phyloP scores from a whole-genome alignment of 1,140 invertebrate species.

The Drosophila navojoa region DNA sequence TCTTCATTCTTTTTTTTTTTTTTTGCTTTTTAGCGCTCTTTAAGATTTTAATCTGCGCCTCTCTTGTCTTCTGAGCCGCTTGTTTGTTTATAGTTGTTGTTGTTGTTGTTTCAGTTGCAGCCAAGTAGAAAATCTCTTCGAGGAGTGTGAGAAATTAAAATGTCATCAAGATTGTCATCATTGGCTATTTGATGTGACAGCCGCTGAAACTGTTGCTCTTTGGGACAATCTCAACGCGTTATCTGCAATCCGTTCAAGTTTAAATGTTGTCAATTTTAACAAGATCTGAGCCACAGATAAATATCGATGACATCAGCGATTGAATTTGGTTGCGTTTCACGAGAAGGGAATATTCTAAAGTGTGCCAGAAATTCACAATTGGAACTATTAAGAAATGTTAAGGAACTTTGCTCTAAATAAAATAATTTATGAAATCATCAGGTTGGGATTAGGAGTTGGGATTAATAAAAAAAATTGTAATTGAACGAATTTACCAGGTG shows the following conservation, averaged over 20 bases:
- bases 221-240: conserved; percentile 34
- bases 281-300: conserved; percentile 72
- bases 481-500: not conserved
- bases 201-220: conserved; percentile 47
- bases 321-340: not conserved
- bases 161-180: conserved; percentile 83
- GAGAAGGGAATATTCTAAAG: conserved; percentile 1
- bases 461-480: not conserved
- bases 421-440: not conserved
- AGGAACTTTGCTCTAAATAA: not conserved
- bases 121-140: conserved; percentile 78
- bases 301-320: conserved; percentile 57
- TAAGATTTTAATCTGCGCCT: conserved; percentile 72
- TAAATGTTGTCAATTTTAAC: conserved; percentile 80
- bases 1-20: conserved; percentile 39
- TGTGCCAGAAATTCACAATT: conserved; percentile 8
- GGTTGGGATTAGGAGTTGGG: not conserved
- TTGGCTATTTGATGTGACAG: conserved; percentile 72
- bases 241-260: conserved; percentile 68
- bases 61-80: conserved; percentile 46
- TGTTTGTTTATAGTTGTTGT: conserved; percentile 57
- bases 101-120: conserved; percentile 51
- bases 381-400: not conserved
- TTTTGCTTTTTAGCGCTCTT: conserved; percentile 74
- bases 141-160: conserved; percentile 80